Conservation (phyloP, 2,113 vertebrate genomes). For the Balaenoptera acutorostrata region DNA sequence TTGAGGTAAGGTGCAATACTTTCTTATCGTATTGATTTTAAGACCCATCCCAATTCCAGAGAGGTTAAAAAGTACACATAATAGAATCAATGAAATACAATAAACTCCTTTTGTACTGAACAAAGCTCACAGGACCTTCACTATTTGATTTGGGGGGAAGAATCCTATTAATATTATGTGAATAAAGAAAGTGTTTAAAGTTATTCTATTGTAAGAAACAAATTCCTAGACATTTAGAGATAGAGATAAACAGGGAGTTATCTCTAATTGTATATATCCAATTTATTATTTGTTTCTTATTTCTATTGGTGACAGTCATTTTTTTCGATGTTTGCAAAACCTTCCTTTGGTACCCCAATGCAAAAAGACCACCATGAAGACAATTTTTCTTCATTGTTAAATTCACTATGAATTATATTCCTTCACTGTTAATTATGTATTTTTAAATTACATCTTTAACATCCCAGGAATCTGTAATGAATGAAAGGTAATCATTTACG, state of each 20-base stretch:
- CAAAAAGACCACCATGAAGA: not conserved
- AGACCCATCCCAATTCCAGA: not conserved
- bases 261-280: not conserved
- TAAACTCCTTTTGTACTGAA: not conserved
- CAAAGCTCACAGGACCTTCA: not conserved
- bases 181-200: not conserved
- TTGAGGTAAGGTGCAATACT: not conserved
- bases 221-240: not conserved
- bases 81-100: not conserved
- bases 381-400: not conserved
- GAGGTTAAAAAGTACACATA: not conserved
- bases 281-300: not conserved
- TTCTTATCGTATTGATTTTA: not conserved
- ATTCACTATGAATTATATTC: not conserved
- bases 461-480: not conserved
- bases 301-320: not conserved
- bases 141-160: not conserved
- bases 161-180: not conserved
- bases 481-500: not conserved
- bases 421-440: not conserved
- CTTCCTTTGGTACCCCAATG: not conserved
- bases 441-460: not conserved
- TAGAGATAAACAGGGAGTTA: not conserved
- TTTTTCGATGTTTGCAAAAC: not conserved
- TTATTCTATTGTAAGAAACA: slow-evolving; percentile 26